Conservation (phyloP, 2,113 vertebrate species). For the Probosciger aterrimus region DNA sequence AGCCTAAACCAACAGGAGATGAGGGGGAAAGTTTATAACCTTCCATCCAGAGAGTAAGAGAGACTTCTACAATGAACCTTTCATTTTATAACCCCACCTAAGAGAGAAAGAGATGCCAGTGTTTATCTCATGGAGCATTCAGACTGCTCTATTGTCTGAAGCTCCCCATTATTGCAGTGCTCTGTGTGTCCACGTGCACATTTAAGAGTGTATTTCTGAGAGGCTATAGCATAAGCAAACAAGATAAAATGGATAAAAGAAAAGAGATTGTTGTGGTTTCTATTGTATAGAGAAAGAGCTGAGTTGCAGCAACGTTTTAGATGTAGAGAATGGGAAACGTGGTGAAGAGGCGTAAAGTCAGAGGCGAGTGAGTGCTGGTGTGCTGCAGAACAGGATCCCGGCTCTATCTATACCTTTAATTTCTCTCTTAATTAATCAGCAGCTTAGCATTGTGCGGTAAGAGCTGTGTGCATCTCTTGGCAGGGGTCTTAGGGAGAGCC, state of each 20-base stretch:
- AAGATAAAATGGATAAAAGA: not conserved
- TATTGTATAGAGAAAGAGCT: too few relatives aligned
- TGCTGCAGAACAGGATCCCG: not conserved
- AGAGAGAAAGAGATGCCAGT: not conserved
- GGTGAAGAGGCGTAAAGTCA: not conserved
- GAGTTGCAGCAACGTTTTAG: not conserved
- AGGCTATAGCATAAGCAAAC: not conserved
- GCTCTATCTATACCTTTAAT: not conserved
- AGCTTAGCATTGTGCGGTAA: fast-evolving
- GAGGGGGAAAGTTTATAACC: not conserved
- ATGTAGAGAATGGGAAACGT: not conserved
- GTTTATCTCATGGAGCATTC: not conserved
- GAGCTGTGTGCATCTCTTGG: not conserved
- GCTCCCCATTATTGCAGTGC: not conserved
- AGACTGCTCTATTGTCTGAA: fast-evolving
- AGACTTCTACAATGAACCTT: not conserved
- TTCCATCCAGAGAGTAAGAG: not conserved
- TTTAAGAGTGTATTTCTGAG: not conserved
- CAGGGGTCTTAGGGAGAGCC: not conserved
- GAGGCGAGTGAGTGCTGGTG: not conserved
- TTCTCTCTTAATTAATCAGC: not conserved
- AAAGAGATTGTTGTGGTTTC: not conserved
- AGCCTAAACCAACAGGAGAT: not conserved
- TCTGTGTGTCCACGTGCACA: fast-evolving
- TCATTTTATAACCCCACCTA: not conserved